Percentiles rank a stretch among this genome's conserved stretches.
These are phyloP conservation scores for Trachurus trachurus DNA, from an alignment of 2,797 vertebrate species.

Conservation along the genomic window DNA sequence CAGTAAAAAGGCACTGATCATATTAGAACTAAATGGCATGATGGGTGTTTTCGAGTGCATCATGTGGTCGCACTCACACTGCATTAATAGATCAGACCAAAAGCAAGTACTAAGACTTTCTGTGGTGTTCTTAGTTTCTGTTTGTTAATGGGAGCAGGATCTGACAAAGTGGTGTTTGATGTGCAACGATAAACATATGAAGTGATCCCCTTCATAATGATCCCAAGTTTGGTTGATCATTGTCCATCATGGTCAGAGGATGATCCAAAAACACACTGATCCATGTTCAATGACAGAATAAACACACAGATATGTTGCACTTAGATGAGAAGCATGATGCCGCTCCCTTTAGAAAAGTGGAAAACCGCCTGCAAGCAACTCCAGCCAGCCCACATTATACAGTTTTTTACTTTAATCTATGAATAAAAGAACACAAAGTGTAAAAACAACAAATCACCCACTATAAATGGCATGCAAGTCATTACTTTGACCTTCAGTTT, in stretches of 20 bases:
- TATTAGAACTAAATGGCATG: background rate
- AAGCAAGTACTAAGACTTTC: background rate
- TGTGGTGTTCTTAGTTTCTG: constrained; percentile 6
- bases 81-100: background rate
- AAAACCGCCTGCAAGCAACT: background rate
- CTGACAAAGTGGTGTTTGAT: constrained; percentile 19
- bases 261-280: background rate
- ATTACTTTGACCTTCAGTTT: no score
- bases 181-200: background rate
- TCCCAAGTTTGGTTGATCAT: constrained; percentile 2
- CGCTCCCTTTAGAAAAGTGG: background rate
- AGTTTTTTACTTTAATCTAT: background rate
- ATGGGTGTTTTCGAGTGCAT: constrained; percentile 3
- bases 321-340: no score
- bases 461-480: no score
- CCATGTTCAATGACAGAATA: no score
- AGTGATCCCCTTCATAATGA: constrained; percentile 6
- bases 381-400: background rate
- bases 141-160: constrained; percentile 28
- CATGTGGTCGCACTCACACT: background rate
- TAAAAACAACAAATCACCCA: background rate
- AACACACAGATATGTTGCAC: no score
- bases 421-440: background rate
- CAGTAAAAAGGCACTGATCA: constrained; percentile 9
- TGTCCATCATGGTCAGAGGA: background rate